A percentile compares a stretch with the other conserved stretches of the same genome.
Conservation (phyloP, 2,113 vertebrate genomes). For the Megaleporinus macrocephalus region DNA sequence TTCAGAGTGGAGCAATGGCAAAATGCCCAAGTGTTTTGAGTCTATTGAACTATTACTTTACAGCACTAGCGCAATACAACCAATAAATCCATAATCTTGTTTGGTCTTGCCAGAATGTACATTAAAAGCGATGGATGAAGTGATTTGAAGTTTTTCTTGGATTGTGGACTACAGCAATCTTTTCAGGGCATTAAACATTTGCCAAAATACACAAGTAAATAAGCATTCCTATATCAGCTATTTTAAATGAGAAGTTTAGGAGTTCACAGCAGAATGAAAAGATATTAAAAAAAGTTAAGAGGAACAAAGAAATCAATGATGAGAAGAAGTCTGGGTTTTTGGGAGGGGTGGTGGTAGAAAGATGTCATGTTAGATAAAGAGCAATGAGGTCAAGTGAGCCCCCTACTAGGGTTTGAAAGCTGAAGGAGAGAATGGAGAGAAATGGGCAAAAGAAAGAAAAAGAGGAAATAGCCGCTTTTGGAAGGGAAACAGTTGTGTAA, state of each 20-base stretch:
- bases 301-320: not conserved
- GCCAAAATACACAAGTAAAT: too few species aligned
- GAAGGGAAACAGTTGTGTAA: not conserved
- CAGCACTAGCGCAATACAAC: not conserved
- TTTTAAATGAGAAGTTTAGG: too few species aligned
- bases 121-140: not conserved
- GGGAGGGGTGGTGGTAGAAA: not conserved
- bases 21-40: not conserved
- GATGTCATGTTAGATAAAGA: not conserved
- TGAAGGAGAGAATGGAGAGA: not conserved
- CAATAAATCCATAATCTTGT: not conserved
- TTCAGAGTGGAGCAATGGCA: not conserved
- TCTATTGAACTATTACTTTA: not conserved
- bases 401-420: not conserved
- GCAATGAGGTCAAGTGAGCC: not conserved
- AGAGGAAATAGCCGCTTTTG: slow-evolving; percentile 16
- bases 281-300: not conserved
- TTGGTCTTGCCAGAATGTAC: not conserved
- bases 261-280: not conserved
- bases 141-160: not conserved
- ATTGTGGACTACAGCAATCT: not conserved
- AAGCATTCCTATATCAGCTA: too few species aligned
- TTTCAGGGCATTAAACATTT: not conserved
- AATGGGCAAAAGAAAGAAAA: too few species aligned
- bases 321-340: too few species aligned